Evolutionary conservation across 2,888 invertebrate species (phyloP), one percentile per base, ranked within the genome.

Genomic region (Hypena proboscidalis): DNA sequence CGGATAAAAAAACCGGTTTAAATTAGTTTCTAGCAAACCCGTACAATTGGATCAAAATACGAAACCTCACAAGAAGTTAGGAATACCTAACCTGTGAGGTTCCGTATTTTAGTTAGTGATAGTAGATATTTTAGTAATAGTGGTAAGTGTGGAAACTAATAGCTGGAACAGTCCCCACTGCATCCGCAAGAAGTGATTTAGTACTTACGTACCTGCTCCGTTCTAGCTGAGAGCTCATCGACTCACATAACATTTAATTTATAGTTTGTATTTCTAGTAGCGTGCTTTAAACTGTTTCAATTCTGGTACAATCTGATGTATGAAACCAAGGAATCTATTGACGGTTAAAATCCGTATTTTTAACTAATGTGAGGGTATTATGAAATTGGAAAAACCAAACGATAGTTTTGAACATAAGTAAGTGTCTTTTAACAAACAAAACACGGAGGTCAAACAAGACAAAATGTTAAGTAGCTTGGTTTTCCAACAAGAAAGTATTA

Each of bases 201-300:
- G 29, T 9, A 29, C 2, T 11, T 0, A 11, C 9, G 17, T n/a
- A n/a, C 17, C 22, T 34, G 17, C 4, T 25, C 4, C 17, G 4
- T 30, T 11, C 2, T 15, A 29, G 29, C 30, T 17, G 10, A 8
- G 29, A 37, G 29, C 22, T 22, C 15, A 22, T 37, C 14, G 10
- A n/a, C n/a, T n/a, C 7, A 29, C 7, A 20, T n/a, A n/a, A n/a
- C n/a, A 37, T 20, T 22, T 22, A 15, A 37, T 30, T 29, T 22
- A 22, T 30, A 4, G 29, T 38, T 38, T n/a, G 19, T 13, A 38
- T 11, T 38, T 30, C 22, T 17, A 10, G 13, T 30, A 19, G 30
- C 30, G 38, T 38, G 11, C 29, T 23, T 17, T 17, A 11, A 29
- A 35, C n/a, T 19, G 17, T 25, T 19, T 11, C 34, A 34, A 8